Conservation (phyloP, 2,113 vertebrate genomes). For the Centrocercus urophasianus region DNA sequence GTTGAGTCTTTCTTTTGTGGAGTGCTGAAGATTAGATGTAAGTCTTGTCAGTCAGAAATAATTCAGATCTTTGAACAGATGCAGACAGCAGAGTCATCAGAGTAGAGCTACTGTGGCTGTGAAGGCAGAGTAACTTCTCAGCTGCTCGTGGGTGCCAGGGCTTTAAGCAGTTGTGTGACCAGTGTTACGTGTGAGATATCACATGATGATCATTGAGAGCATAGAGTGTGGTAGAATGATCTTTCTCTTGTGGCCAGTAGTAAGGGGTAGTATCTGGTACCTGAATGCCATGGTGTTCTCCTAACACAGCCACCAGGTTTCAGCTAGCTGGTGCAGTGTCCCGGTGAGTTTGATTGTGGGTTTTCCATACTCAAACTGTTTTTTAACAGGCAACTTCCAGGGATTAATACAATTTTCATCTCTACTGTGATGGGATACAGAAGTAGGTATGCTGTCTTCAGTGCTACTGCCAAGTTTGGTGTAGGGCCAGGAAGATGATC, state of each 20-base stretch:
- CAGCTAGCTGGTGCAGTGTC: fast-evolving
- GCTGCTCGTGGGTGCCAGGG: background rate
- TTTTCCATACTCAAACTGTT: background rate
- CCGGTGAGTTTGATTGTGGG: background rate
- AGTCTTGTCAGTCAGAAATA: background rate
- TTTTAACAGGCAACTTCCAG: background rate
- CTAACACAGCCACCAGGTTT: background rate
- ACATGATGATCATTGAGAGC: background rate
- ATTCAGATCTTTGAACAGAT: background rate
- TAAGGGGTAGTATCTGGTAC: background rate
- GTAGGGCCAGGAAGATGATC: background rate
- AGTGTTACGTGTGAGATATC: background rate
- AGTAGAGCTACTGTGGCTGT: background rate
- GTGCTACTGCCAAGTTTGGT: background rate
- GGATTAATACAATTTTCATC: background rate
- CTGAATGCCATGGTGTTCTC: background rate
- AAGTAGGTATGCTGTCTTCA: background rate
- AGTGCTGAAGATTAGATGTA: background rate
- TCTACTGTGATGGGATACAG: background rate
- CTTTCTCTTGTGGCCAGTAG: background rate
- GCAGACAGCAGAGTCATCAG: background rate
- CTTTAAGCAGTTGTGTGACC: background rate
- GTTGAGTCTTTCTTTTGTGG: background rate
- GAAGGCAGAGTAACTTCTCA: background rate
- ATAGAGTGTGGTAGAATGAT: background rate